Conservation (phyloP, 2,797 vertebrate species). For the Pipistrellus pipistrellus region DNA sequence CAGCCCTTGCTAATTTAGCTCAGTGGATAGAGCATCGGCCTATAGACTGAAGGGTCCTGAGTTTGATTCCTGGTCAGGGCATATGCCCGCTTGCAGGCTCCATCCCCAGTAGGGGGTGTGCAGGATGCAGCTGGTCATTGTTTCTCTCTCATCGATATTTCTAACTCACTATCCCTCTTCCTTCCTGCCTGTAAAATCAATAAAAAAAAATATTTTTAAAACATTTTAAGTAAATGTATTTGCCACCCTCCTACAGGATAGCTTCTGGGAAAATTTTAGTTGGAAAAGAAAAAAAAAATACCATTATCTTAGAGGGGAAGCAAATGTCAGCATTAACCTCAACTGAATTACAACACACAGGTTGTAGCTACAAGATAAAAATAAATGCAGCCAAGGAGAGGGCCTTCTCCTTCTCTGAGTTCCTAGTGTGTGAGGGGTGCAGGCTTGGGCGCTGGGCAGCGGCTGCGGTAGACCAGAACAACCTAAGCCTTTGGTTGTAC, state of each 20-base stretch:
- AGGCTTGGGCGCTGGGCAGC: neutral
- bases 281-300: slow-evolving; percentile 6
- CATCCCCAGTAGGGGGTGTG: too few species aligned
- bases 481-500: neutral
- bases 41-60: too few species aligned
- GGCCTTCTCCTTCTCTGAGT: neutral
- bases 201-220: too few species aligned
- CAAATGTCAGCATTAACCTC: slow-evolving; percentile 55
- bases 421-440: neutral
- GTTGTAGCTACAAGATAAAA: slow-evolving; percentile 43
- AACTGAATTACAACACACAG: slow-evolving; percentile 5
- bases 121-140: too few species aligned
- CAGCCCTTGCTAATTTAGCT: too few species aligned
- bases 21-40: too few species aligned
- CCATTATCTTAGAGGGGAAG: neutral
- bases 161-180: too few species aligned
- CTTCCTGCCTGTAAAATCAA: too few species aligned
- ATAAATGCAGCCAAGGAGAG: neutral
- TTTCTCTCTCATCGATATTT: too few species aligned
- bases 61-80: too few species aligned
- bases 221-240: slow-evolving; percentile 51
- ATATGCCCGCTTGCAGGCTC: too few species aligned
- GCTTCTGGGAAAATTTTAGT: slow-evolving; percentile 48
- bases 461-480: neutral
- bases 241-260: neutral